Evolutionary conservation across 2,888 invertebrate species (phyloP).

Genomic region (Eulithis testata): DNA sequence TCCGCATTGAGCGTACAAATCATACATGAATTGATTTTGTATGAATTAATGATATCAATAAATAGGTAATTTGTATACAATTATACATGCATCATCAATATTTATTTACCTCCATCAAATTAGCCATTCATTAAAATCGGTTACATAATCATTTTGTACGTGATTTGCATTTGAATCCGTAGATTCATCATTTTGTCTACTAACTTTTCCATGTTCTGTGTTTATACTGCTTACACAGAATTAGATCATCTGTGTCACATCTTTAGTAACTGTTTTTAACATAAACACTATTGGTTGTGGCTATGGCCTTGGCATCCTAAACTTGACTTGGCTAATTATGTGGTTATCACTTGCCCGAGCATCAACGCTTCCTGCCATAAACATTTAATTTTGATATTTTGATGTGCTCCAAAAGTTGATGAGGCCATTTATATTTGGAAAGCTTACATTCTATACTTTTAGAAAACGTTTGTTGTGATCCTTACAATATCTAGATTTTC

Average conservation of each 20-base stretch:
- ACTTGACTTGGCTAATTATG: conserved; percentile 25
- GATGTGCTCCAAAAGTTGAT: conserved; percentile 9
- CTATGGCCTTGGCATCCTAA: conserved; percentile 24
- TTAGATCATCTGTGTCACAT: not conserved
- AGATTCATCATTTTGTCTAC: conserved; percentile 6
- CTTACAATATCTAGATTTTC: not conserved
- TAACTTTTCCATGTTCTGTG: not conserved
- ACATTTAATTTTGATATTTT: conserved; percentile 20
- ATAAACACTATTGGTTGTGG: not conserved
- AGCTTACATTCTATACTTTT: conserved; percentile 3
- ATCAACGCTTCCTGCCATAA: conserved; percentile 22
- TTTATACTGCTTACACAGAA: not conserved
- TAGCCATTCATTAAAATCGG: conserved; percentile 25
- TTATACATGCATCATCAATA: conserved; percentile 23
- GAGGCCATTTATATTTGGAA: conserved; percentile 11
- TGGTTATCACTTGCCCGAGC: conserved; percentile 19
- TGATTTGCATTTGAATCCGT: conserved; percentile 14
- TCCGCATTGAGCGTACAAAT: conserved; percentile 14
- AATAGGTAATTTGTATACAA: not conserved
- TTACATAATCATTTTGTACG: conserved; percentile 16
- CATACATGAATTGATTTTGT: not conserved
- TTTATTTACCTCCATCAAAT: conserved; percentile 16
- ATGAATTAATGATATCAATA: not conserved
- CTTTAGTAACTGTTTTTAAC: not conserved
- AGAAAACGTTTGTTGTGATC: not conserved